These are phyloP conservation scores for Corythoichthys intestinalis DNA, from an alignment of 2,113 vertebrate genomes.

Conservation along the genomic window DNA sequence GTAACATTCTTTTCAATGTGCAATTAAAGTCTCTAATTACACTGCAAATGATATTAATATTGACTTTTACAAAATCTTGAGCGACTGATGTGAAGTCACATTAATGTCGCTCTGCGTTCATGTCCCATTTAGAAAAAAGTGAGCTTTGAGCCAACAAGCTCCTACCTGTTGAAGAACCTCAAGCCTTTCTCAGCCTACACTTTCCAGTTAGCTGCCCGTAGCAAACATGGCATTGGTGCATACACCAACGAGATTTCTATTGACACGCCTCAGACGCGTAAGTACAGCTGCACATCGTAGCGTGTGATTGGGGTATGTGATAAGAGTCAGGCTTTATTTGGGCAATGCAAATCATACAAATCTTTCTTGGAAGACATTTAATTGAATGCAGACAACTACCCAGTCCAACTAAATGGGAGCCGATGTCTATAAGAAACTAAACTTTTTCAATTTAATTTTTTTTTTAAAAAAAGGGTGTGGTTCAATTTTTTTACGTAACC, in stretches of 20 bases:
- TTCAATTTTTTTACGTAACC: too few species aligned
- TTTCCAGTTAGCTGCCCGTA: conserved; percentile 91
- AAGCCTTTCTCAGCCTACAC: conserved; percentile 93
- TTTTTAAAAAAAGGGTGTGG: too few species aligned
- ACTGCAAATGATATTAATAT: neutral
- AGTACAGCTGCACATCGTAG: conserved; percentile 65
- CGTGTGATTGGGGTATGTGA: conserved; percentile 21
- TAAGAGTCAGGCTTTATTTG: conserved; percentile 25
- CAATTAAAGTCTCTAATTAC: neutral
- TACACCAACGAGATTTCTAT: conserved; percentile 92
- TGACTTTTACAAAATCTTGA: neutral
- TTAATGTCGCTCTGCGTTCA: neutral
- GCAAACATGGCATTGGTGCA: conserved; percentile 92
- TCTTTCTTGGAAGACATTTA: neutral
- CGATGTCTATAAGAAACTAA: neutral
- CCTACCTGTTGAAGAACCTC: conserved; percentile 88
- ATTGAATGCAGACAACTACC: neutral
- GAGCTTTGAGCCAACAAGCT: conserved; percentile 84
- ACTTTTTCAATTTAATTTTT: neutral
- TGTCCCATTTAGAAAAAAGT: conserved; percentile 75
- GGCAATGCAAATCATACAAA: conserved; percentile 42
- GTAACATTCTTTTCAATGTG: neutral
- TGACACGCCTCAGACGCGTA: conserved; percentile 97
- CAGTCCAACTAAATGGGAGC: neutral
- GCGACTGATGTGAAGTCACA: neutral